Percentiles rank a stretch among this genome's conserved stretches.
These are phyloP conservation scores for Arenaria interpres DNA, from an alignment of 2,113 vertebrate species.

Conservation along the genomic window DNA sequence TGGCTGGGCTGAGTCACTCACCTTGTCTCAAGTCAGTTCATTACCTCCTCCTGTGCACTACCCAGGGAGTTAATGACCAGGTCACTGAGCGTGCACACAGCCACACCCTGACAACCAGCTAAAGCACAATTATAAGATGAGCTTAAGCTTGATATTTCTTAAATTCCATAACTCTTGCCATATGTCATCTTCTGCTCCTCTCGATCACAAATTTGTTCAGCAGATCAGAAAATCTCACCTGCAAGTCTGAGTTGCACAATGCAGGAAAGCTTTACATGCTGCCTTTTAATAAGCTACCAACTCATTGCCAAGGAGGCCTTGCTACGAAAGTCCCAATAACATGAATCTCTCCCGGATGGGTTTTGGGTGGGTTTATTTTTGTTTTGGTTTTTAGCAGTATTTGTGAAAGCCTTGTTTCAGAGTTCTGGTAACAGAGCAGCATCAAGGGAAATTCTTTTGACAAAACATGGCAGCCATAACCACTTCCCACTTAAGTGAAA, in stretches of 20 bases:
- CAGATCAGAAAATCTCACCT: background rate
- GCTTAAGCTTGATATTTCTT: background rate
- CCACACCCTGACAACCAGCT: background rate
- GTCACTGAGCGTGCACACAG: background rate
- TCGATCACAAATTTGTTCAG: background rate
- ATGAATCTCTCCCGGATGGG: background rate
- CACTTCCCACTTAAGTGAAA: background rate
- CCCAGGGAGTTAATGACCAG: background rate
- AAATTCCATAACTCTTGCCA: background rate
- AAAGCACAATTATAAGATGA: background rate
- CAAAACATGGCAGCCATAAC: background rate
- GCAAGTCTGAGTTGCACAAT: background rate
- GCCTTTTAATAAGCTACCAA: background rate
- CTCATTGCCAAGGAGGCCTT: background rate
- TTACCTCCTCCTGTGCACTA: background rate
- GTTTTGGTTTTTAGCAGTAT: background rate
- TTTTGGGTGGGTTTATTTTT: background rate
- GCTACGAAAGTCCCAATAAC: background rate
- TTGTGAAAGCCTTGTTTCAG: background rate
- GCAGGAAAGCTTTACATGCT: background rate
- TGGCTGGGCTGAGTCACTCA: rapidly evolving
- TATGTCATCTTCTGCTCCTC: background rate
- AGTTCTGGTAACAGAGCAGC: background rate
- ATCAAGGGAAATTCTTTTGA: background rate
- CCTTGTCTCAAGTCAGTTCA: background rate